These are phyloP conservation scores for Ciconia nigra DNA, from an alignment of 2,797 vertebrate species.

Conservation along the genomic window DNA sequence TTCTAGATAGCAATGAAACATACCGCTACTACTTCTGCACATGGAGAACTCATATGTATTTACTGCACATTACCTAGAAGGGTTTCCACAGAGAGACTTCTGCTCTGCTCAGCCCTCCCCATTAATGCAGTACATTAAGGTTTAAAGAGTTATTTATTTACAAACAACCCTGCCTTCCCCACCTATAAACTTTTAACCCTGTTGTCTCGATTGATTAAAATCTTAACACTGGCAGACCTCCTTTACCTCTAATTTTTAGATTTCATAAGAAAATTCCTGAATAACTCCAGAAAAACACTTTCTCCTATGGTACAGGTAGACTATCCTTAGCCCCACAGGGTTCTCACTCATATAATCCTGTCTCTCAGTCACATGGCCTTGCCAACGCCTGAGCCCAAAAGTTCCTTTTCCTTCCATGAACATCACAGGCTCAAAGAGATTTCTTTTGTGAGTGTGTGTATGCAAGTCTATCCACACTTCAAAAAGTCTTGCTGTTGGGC, in stretches of 20 bases:
- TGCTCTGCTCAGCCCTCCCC: not conserved
- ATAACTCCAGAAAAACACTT: not conserved
- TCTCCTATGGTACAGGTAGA: not conserved
- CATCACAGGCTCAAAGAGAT: not conserved
- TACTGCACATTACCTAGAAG: not conserved
- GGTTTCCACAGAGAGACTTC: not conserved
- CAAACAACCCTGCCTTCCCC: not conserved
- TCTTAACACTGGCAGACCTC: not conserved
- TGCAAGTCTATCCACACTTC: not conserved
- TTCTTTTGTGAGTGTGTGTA: not conserved
- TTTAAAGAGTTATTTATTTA: not conserved
- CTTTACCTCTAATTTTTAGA: not conserved
- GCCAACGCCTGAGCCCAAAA: not conserved
- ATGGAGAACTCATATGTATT: rapidly evolving
- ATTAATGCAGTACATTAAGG: not conserved
- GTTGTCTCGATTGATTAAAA: not conserved
- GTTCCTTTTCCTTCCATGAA: not conserved
- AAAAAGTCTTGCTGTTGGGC: not conserved
- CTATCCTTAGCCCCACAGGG: not conserved
- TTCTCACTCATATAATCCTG: not conserved
- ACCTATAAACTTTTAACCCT: not conserved
- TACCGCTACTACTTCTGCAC: not conserved
- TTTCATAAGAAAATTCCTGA: not conserved
- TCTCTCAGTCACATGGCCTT: rapidly evolving
- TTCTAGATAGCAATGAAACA: not conserved